Conservation (phyloP, 1,140 invertebrate genomes). For the Cotesia vestalis region DNA sequence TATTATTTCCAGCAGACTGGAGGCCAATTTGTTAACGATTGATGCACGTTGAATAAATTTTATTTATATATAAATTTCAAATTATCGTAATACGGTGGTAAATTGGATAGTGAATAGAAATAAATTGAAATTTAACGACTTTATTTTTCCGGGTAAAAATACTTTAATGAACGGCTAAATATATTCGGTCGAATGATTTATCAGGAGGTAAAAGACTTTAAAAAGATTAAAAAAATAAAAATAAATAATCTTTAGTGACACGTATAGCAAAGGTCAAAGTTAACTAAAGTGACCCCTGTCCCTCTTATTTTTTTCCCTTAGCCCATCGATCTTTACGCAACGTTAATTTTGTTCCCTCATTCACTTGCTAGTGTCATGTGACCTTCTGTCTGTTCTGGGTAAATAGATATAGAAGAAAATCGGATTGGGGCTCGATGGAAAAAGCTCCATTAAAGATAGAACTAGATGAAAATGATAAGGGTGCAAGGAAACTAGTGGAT, state of each 20-base stretch:
- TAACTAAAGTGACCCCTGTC: conserved; percentile 25
- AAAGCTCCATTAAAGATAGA: neutral
- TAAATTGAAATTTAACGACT: too few species aligned
- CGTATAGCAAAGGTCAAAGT: conserved; percentile 37
- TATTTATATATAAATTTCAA: too few species aligned
- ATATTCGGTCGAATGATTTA: too few species aligned
- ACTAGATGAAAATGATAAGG: neutral
- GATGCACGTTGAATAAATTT: too few species aligned
- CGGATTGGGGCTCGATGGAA: conserved; percentile 20
- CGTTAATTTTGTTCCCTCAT: conserved; percentile 36
- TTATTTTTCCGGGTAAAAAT: too few species aligned
- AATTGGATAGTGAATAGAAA: too few species aligned
- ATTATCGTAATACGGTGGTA: too few species aligned
- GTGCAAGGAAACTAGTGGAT: conserved; percentile 10
- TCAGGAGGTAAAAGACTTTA: too few species aligned
- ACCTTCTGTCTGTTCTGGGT: conserved; percentile 19
- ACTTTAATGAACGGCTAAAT: conserved; percentile 1
- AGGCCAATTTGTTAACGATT: too few species aligned
- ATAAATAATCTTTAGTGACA: conserved; percentile 19
- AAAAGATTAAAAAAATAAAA: conserved; percentile 14
- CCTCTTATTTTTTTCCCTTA: conserved; percentile 23
- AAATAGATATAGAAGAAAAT: conserved; percentile 37
- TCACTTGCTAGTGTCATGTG: conserved; percentile 22
- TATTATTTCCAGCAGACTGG: too few species aligned
- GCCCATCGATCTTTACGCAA: conserved; percentile 37